Conservation (phyloP, 2,797 vertebrate species). For the Myotis findleyi region DNA sequence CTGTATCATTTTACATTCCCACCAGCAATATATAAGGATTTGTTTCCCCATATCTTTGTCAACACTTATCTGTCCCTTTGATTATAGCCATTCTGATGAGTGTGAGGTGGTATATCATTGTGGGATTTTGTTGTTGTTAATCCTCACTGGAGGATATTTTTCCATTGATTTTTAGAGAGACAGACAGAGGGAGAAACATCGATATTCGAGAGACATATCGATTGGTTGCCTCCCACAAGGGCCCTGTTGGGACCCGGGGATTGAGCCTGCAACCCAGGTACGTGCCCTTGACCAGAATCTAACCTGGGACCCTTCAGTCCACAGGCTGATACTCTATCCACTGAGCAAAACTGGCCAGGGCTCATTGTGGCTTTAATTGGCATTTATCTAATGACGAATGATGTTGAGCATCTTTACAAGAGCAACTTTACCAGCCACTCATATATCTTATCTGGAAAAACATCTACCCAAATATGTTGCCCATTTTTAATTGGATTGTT, state of each 20-base stretch:
- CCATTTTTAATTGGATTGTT: not conserved
- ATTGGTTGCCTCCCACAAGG: no score
- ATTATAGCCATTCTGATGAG: not conserved
- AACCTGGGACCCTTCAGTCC: no score
- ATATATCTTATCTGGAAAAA: slow-evolving; percentile 14
- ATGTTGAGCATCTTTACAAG: not conserved
- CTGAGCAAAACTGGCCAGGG: no score
- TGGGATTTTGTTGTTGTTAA: not conserved
- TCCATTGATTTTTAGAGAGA: not conserved
- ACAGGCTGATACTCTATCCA: no score
- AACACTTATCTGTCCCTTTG: slow-evolving; percentile 11
- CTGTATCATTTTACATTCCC: not conserved
- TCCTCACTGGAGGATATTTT: no score
- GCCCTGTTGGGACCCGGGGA: no score
- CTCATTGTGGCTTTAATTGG: not conserved
- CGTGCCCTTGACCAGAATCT: no score
- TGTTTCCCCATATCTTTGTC: not conserved
- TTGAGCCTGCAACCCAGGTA: no score
- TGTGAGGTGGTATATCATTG: not conserved
- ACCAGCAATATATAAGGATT: not conserved
- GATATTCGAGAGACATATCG: no score
- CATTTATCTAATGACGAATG: not conserved
- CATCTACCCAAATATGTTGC: slow-evolving; percentile 21
- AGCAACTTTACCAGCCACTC: not conserved
- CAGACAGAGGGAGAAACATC: not conserved